Conservation (phyloP, 2,888 invertebrate genomes). For the Diaprepes abbreviatus region DNA sequence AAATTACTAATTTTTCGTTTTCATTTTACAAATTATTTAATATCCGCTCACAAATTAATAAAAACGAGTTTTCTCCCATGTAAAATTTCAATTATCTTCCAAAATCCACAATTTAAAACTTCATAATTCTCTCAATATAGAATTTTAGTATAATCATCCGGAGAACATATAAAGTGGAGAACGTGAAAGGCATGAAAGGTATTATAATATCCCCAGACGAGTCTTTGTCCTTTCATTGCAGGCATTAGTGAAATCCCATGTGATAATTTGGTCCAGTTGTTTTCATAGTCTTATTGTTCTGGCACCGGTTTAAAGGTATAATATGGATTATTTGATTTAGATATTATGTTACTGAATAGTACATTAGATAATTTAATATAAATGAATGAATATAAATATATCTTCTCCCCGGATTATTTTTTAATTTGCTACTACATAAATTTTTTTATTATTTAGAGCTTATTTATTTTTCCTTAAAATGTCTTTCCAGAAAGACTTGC, state of each 20-base stretch:
- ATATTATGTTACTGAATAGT: too few relatives aligned
- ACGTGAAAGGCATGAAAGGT: slow-evolving; percentile 8
- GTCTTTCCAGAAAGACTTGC: too few relatives aligned
- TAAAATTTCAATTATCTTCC: not conserved
- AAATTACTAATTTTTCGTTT: too few relatives aligned
- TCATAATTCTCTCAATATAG: slow-evolving; percentile 6
- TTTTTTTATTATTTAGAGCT: too few relatives aligned
- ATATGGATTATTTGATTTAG: slow-evolving; percentile 2
- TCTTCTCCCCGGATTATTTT: too few relatives aligned
- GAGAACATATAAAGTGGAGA: not conserved
- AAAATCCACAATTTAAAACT: not conserved
- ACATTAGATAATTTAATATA: too few relatives aligned
- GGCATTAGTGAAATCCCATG: slow-evolving; percentile 12
- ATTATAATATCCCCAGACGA: slow-evolving; percentile 6
- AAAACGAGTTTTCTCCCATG: not conserved
- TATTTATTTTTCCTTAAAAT: too few relatives aligned
- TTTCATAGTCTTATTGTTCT: slow-evolving; percentile 8
- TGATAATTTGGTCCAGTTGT: slow-evolving; percentile 11
- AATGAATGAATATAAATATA: too few relatives aligned
- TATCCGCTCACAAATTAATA: not conserved
- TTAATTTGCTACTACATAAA: too few relatives aligned
- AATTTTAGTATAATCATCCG: slow-evolving; percentile 13
- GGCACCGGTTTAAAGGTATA: not conserved
- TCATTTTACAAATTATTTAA: too few relatives aligned
- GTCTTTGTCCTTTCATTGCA: slow-evolving; percentile 16